Percentiles rank a stretch among this genome's conserved stretches.
These are phyloP conservation scores for Carassius carassius DNA, from an alignment of 2,113 vertebrate species.

Conservation along the genomic window DNA sequence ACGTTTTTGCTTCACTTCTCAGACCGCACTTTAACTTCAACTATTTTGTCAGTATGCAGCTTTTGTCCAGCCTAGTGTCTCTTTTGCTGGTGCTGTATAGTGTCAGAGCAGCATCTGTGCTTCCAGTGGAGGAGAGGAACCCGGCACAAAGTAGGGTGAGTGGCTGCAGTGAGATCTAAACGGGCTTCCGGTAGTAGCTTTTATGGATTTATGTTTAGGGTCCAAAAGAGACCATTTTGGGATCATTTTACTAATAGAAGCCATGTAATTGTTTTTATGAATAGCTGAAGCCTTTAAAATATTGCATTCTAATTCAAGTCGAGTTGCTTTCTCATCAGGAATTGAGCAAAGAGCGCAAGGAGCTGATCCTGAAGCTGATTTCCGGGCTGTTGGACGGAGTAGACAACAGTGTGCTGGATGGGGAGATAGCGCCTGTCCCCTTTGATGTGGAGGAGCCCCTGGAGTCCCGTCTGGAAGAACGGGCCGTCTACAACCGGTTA, in stretches of 20 bases:
- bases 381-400: constrained; percentile 77
- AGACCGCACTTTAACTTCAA: constrained; percentile 49
- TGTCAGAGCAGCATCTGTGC: constrained; percentile 73
- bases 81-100: constrained; percentile 82
- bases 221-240: background rate
- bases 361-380: constrained; percentile 83
- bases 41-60: constrained; percentile 76
- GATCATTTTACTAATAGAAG: background rate
- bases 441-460: constrained; percentile 73
- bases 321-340: constrained; percentile 70
- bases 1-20: constrained; percentile 49
- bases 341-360: constrained; percentile 78
- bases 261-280: background rate
- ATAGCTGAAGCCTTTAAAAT: background rate
- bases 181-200: background rate
- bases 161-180: constrained; percentile 1
- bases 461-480: constrained; percentile 78
- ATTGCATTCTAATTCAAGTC: background rate
- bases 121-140: constrained; percentile 82
- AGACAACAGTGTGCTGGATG: constrained; percentile 70
- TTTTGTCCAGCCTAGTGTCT: constrained; percentile 77
- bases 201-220: background rate
- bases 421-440: constrained; percentile 56
- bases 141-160: constrained; percentile 81
- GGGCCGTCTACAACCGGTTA: constrained; percentile 75